Percentiles rank a stretch among this genome's conserved stretches.
These are phyloP conservation scores for Helleia helle DNA, from an alignment of 2,888 invertebrate genomes.

Conservation along the genomic window DNA sequence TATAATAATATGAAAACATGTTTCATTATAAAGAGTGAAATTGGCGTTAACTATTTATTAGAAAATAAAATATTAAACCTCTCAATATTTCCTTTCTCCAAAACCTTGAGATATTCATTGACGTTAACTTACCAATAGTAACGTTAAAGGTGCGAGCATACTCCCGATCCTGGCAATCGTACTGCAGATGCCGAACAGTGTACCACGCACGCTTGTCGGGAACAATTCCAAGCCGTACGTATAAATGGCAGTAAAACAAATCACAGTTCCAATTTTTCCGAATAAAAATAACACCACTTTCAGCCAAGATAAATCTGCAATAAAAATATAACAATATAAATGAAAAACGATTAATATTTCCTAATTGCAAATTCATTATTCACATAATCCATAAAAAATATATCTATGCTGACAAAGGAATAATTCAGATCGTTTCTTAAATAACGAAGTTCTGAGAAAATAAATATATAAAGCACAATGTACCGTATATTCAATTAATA, in stretches of 20 bases:
- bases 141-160: conserved; percentile 52
- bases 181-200: conserved; percentile 45
- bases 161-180: conserved; percentile 50
- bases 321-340: conserved; percentile 18
- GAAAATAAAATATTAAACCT: too few species aligned
- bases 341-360: neutral
- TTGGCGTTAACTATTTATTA: too few species aligned
- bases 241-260: conserved; percentile 52
- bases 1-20: too few species aligned
- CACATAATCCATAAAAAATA: too few species aligned
- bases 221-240: conserved; percentile 53
- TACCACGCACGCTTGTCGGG: conserved; percentile 53
- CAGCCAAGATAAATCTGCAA: conserved; percentile 47
- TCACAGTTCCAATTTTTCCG: conserved; percentile 45
- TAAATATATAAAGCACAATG: too few species aligned
- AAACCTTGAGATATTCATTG: too few species aligned
- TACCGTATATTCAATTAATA: too few species aligned
- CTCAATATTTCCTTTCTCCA: too few species aligned
- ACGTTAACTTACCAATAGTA: conserved; percentile 39
- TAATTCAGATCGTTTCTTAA: too few species aligned
- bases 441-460: too few species aligned
- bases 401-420: too few species aligned
- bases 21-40: too few species aligned
- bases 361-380: neutral
- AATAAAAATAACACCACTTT: conserved; percentile 41